Percentiles rank a stretch among this genome's conserved stretches.
phyloP scores from a whole-genome alignment of 2,888 invertebrate genomes.

The Neoascia interrupta region DNA sequence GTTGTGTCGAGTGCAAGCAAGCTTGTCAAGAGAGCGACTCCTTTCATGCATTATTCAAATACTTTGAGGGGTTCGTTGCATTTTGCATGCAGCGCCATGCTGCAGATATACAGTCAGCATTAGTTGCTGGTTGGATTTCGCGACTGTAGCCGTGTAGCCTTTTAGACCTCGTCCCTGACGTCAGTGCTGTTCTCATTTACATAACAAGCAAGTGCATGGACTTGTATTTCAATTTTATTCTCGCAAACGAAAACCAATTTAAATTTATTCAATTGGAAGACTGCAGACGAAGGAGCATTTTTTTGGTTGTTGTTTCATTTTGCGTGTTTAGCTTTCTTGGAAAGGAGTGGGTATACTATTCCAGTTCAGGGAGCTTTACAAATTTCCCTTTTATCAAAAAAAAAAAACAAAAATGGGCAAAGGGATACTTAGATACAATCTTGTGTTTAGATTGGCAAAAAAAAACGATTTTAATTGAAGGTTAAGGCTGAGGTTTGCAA shows the following conservation, averaged over 20 bases:
- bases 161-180: slow-evolving; percentile 30
- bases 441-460: too few relatives aligned
- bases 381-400: too few relatives aligned
- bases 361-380: too few relatives aligned
- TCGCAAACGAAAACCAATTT: slow-evolving; percentile 31
- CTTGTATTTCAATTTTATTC: slow-evolving; percentile 26
- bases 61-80: slow-evolving; percentile 33
- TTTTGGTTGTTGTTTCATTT: background rate
- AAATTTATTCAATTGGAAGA: slow-evolving; percentile 64
- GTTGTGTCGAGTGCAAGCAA: slow-evolving; percentile 48
- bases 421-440: too few relatives aligned
- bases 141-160: background rate
- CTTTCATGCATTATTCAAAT: slow-evolving; percentile 64
- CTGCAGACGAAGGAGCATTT: background rate
- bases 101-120: slow-evolving; percentile 37
- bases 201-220: slow-evolving; percentile 63
- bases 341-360: too few relatives aligned
- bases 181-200: slow-evolving; percentile 61
- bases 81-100: slow-evolving; percentile 11
- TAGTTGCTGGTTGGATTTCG: slow-evolving; percentile 10
- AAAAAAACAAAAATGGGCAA: too few relatives aligned
- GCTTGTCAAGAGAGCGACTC: slow-evolving; percentile 61
- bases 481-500: too few relatives aligned
- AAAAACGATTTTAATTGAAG: too few relatives aligned
- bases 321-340: too few relatives aligned